Base-by-base conservation (phyloP, 2,113 vertebrate species). In the Pungitius pungitius region DNA sequence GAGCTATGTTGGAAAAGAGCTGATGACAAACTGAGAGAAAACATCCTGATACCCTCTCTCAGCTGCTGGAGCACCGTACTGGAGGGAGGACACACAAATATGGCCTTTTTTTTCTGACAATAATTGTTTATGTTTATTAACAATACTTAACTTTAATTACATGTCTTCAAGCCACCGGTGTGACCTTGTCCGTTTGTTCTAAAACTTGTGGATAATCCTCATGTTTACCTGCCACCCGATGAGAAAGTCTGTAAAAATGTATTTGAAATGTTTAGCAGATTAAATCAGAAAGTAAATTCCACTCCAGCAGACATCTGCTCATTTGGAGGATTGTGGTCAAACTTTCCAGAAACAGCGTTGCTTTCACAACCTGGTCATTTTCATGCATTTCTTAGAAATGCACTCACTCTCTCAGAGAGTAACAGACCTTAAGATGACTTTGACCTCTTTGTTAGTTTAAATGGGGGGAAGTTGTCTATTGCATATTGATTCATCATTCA, bases 31-130 rank as follows among this genome's bases (percentile, higher is more conserved):
- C 59, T 35, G 69, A 45, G 58, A 77, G 54, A 65, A 82, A 89
- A 82, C 85, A 77, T 88, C 86, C 68, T 91, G 87, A 91, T 91
- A 90, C 89, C 56, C 84, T 66, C 52, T 63, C 55, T 87, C 66
- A 79, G 81, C 85, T 82, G 81, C 78, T 26, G 80, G 72, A 69
- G 49, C 60, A 9, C 72, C 40, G 66, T 51, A 30, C 77, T 66
- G 64, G 61, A 85, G 59, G 27, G 66, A 79, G 58, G 65, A 78
- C 9, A 68, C 75, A 69, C 78, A 68, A 67, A 73, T 20, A 22
- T n/a, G 10, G 20, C n/a, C 3, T 54, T 13, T n/a, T 43, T 77
- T 58, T 12, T 61, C n/a, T 33, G 42, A 22, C 3, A 26, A 33
- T 61, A 54, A 33, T 60, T 55, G 55, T 14, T 40, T n/a, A 18